Percentiles rank a stretch among this genome's conserved stretches.
These are phyloP conservation scores for Xerus rutilus DNA, from an alignment of 2,797 vertebrate species.

Conservation along the genomic window DNA sequence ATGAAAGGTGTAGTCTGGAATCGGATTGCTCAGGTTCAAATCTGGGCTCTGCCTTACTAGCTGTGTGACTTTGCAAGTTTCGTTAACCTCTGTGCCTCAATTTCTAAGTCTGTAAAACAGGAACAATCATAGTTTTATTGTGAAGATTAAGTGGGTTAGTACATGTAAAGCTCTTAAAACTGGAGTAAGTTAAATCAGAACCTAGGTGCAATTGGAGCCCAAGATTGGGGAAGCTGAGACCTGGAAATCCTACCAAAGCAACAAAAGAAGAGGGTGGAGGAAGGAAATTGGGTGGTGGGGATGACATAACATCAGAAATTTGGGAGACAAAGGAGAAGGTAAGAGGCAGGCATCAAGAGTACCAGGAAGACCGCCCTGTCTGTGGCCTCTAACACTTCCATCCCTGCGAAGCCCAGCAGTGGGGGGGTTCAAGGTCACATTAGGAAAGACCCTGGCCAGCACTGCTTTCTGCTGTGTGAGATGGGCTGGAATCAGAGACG, in stretches of 20 bases:
- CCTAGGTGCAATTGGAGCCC: background rate
- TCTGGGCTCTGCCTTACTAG: background rate
- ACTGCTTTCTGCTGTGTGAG: background rate
- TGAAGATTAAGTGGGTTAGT: background rate
- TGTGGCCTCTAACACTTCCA: background rate
- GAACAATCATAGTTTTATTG: background rate
- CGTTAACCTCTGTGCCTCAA: background rate
- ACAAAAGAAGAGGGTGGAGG: background rate
- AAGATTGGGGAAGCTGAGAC: background rate
- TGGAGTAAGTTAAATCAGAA: background rate
- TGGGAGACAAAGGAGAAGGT: background rate
- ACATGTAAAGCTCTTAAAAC: background rate
- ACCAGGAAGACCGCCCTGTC: background rate
- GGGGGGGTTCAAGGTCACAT: background rate
- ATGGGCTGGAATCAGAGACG: background rate
- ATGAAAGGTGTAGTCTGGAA: background rate
- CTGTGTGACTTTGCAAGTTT: background rate
- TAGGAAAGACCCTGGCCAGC: background rate
- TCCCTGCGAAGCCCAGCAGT: background rate
- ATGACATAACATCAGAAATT: background rate
- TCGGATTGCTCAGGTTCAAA: background rate
- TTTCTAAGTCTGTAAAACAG: background rate
- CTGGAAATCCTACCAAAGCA: background rate
- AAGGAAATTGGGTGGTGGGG: background rate
- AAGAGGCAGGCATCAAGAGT: background rate